Base-by-base conservation (phyloP, 1,140 invertebrate species). In the Panonychus citri region DNA sequence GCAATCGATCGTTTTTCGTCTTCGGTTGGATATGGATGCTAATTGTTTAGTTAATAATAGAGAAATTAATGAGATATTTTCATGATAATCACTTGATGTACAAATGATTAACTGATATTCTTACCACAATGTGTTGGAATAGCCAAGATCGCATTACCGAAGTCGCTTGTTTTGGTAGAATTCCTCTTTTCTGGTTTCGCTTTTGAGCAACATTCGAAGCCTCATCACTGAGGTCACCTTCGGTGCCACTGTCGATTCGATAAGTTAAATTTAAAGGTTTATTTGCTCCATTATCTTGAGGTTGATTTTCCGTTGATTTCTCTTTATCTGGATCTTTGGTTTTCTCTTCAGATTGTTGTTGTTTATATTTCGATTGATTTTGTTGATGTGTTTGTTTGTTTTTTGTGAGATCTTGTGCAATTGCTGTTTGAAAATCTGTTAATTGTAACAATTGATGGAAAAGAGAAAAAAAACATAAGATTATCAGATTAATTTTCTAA, bases 1-100 rank as follows among this genome's bases (percentile, higher is more conserved):
- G 95, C 93, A 76, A 99, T 77, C 75, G 97, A 91, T 74, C 97
- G 97, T 78, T 99, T 99, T 78, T 99, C 94, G 77, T 99, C 94
- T 79, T 99, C 94, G 71, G 93, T 96, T 65, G 94, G 94, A 78
- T 99, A 99, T 59, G 95, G 94, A 81, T 99, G 94, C 63, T 64
- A 51, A n/a, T n/a, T n/a, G n/a, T n/a, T 27, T 46, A 54, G 46
- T 48, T 24, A 56, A 21, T 26, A 26, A 49, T 26, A 52, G 34
- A n/a, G 5, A n/a, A 52, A 55, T 34, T 25, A 28, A 19, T 56
- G 2, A 13, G 17, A 42, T 49, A 57, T 19, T 28, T 40, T 40
- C 8, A 17, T 39, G 37, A 17, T 39, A 10, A 10, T 39, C 5
- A 3, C 3, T 25, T 17, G 21, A 56, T 34, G n/a, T 37, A 57